A percentile compares a stretch with the other conserved stretches of the same genome.
Conservation (phyloP, 2,113 vertebrate genomes). For the Romanogobio albipinnatus region DNA sequence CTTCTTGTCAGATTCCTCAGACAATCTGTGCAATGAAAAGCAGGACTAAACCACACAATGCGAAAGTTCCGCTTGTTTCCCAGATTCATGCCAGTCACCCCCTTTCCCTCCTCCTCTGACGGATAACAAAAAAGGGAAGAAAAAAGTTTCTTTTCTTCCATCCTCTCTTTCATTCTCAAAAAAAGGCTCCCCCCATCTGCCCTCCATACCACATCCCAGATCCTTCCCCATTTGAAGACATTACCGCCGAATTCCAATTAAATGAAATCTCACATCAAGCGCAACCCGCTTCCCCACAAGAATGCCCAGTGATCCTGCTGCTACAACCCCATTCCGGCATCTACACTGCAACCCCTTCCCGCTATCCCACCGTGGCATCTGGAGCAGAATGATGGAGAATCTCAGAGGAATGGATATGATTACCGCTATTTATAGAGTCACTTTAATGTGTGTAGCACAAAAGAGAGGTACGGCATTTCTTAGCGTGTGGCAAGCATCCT, state of each 20-base stretch:
- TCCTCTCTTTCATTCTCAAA: constrained; percentile 40
- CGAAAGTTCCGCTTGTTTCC: constrained; percentile 55
- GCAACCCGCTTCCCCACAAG: constrained; percentile 68
- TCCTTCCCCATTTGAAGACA: constrained; percentile 47
- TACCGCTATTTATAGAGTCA: constrained; percentile 55
- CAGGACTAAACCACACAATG: constrained; percentile 54
- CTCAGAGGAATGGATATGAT: constrained; percentile 51
- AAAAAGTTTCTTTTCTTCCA: constrained; percentile 44
- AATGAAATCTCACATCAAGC: constrained; percentile 65
- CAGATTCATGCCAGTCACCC: constrained; percentile 28
- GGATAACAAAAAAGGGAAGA: constrained; percentile 43
- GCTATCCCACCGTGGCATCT: constrained; percentile 48
- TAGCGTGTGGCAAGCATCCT: constrained; percentile 8
- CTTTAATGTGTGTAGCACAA: constrained; percentile 26
- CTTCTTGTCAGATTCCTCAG: constrained; percentile 37
- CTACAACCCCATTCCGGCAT: constrained; percentile 33
- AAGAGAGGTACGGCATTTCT: constrained; percentile 54
- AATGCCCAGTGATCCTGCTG: constrained; percentile 59
- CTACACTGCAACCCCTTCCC: constrained; percentile 47
- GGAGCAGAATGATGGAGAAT: constrained; percentile 38
- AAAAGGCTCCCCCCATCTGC: not conserved
- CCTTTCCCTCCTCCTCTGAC: constrained; percentile 40
- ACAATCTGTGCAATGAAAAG: constrained; percentile 68
- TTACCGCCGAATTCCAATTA: constrained; percentile 64
- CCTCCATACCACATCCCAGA: constrained; percentile 55